Evolutionary conservation across 2,888 invertebrate genomes (phyloP), one percentile per base, ranked within the genome.

Genomic region (Sturmia bella): DNA sequence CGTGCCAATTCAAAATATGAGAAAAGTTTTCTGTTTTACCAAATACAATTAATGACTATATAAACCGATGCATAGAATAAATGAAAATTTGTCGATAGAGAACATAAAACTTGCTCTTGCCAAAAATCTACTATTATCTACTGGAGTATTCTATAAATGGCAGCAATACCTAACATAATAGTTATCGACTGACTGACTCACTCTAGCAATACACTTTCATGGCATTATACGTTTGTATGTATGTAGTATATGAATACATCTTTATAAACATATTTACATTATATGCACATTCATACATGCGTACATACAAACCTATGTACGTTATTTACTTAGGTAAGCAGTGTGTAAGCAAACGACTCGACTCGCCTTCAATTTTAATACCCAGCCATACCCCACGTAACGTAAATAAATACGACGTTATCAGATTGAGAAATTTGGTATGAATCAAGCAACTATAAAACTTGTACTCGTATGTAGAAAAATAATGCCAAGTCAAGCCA

Each of bases 1-100:
- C n/a, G 66, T 79, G 79, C 61, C 79, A 77, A 70, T 70, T 77
- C 64, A 68, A 77, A 70, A 68, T 70, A 77, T 63, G 59, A 54
- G 50, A 32, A 59, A 76, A 52, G 27, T 64, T 45, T 13, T 74
- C 32, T 45, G 45, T 52, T 54, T 50, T 66, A 37, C 52, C 52
- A 54, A 66, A 54, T 56, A 69, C 32, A 68, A 57, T 50, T 52
- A 70, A 56, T 41, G 48, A 43, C 50, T 56, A 54, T 59, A 72
- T 50, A 54, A 75, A 66, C 76, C 76, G 76, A 75, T 75, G 54
- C 9, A 64, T 57, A 37, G 59, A 63, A 63, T 63, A 59, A 21
- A 61, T 15, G 37, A 15, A 59, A 63, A 54, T 61, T n/a, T n/a
- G n/a, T n/a, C 43, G 66, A 72, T 76, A 61, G 50, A 70, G 52